Conservation (phyloP, 2,888 invertebrate genomes). For the Dryocosmus kuriphilus region DNA sequence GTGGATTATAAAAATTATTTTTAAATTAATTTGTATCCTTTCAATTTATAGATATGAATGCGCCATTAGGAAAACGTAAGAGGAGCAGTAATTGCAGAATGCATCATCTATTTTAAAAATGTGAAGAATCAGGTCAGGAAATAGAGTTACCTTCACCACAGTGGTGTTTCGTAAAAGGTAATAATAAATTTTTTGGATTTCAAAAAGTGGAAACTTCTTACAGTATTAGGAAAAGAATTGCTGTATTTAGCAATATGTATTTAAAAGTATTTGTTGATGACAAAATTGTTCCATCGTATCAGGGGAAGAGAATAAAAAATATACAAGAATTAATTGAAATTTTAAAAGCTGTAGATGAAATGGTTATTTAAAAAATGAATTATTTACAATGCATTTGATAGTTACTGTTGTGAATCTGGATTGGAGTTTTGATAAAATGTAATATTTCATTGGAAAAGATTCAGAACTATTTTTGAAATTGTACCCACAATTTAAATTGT, state of each 20-base stretch:
- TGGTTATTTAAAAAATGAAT: background rate
- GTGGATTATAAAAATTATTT: no score
- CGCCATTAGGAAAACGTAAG: no score
- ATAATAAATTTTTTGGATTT: conserved; percentile 35
- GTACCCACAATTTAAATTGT: no score
- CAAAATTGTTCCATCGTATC: conserved; percentile 26
- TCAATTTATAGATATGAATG: no score
- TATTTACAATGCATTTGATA: no score
- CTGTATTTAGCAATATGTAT: conserved; percentile 7
- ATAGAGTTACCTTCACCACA: background rate
- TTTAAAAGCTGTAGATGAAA: background rate
- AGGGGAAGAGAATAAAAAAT: background rate
- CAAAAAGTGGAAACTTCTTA: conserved; percentile 35
- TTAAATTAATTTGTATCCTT: no score
- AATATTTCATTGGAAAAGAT: no score
- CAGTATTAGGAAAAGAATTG: conserved; percentile 35
- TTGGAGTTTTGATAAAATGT: no score
- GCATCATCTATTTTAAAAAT: background rate
- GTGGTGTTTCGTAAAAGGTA: conserved; percentile 31
- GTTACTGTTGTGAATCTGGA: no score
- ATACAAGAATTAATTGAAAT: conserved; percentile 4
- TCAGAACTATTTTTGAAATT: no score
- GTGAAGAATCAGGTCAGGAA: background rate
- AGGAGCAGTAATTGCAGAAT: no score
- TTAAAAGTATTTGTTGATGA: conserved; percentile 36